Evolutionary conservation across 1,140 invertebrate genomes (phyloP).

Genomic region (Aphelinus certus): DNA sequence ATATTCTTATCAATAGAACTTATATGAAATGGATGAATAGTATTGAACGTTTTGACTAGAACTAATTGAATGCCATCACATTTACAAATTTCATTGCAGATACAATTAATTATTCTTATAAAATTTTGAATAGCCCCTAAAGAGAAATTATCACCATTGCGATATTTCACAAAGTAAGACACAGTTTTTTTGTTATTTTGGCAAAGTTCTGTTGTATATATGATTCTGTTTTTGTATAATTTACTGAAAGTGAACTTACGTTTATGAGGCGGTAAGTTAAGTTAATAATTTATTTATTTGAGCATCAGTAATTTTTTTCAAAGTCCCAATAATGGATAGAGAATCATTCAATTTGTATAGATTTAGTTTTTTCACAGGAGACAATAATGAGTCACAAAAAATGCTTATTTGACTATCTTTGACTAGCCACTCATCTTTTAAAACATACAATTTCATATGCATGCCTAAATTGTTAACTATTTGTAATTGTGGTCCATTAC

Average conservation of each 20-base stretch:
- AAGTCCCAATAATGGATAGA: not conserved
- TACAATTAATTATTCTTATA: not conserved
- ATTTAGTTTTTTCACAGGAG: not conserved
- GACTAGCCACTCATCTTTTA: conserved; percentile 29
- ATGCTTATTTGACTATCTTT: not conserved
- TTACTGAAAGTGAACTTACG: not conserved
- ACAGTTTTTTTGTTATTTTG: not conserved
- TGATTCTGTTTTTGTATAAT: conserved; percentile 9
- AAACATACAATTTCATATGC: conserved; percentile 36
- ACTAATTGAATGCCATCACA: no score
- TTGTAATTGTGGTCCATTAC: conserved; percentile 14
- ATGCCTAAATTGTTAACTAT: not conserved
- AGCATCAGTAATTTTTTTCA: not conserved
- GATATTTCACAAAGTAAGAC: not conserved
- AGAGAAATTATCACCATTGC: not conserved
- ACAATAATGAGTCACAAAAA: not conserved
- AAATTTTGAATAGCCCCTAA: not conserved
- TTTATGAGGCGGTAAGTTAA: not conserved
- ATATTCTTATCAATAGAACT: no score
- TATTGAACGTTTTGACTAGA: no score
- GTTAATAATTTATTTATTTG: not conserved
- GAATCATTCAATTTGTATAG: not conserved
- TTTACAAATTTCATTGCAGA: not conserved
- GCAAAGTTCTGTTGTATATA: not conserved
- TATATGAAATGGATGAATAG: no score